A percentile compares a stretch with the other conserved stretches of the same genome.
Conservation (phyloP, 2,113 vertebrate species). For the Myotis yumanensis region DNA sequence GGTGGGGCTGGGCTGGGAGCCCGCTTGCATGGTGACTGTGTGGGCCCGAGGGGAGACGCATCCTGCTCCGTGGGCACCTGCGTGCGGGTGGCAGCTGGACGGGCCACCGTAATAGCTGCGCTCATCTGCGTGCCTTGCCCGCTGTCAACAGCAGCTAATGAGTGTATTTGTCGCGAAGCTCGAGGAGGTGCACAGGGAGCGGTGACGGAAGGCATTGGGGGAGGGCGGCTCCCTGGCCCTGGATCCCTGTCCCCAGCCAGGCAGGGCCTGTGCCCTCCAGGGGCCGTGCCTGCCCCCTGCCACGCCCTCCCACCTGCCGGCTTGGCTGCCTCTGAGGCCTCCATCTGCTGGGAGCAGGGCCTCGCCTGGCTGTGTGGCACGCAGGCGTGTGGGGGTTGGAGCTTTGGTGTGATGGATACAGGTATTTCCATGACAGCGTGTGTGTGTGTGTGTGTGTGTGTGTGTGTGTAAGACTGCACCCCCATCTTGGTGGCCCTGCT, state of each 20-base stretch:
- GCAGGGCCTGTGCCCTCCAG: constrained; percentile 29
- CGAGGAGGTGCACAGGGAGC: constrained; percentile 36
- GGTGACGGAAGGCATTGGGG: background rate
- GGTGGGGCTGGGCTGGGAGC: background rate
- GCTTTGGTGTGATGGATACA: background rate
- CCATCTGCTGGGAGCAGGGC: background rate
- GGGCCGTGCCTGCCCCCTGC: constrained; percentile 19
- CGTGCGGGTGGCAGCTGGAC: constrained; percentile 20
- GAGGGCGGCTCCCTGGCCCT: background rate
- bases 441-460: background rate
- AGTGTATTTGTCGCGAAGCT: constrained; percentile 58
- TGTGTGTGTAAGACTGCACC: background rate
- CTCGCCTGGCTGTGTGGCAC: background rate
- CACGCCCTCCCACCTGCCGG: constrained; percentile 46
- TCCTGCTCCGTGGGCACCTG: background rate
- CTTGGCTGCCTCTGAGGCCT: background rate
- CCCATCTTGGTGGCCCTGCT: background rate
- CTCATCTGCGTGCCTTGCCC: background rate
- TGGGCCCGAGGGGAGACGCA: background rate
- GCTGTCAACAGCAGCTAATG: constrained; percentile 71
- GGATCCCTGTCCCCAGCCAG: background rate
- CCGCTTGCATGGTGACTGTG: background rate
- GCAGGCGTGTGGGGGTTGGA: background rate
- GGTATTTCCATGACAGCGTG: background rate
- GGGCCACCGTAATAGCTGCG: background rate